Evolutionary conservation across 2,113 vertebrate species (phyloP).

Genomic region (Pipra filicauda): DNA sequence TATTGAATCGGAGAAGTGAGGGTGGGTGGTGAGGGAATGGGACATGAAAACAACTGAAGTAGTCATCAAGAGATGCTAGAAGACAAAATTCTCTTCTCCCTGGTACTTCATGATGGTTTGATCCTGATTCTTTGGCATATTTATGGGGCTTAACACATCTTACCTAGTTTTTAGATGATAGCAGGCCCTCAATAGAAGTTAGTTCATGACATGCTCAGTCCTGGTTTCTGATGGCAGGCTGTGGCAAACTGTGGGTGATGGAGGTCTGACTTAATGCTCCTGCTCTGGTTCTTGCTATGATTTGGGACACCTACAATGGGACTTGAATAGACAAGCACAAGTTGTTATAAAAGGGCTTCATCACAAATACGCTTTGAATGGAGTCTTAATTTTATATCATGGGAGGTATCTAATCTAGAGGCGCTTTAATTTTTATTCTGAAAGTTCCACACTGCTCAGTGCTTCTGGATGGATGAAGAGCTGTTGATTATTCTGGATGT

Average conservation of each 20-base stretch:
- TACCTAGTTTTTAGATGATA: background rate
- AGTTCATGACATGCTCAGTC: background rate
- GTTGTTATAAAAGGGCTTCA: background rate
- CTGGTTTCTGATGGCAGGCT: background rate
- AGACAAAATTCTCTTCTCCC: background rate
- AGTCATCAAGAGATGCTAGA: background rate
- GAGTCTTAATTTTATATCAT: background rate
- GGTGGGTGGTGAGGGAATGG: accelerated
- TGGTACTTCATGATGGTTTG: background rate
- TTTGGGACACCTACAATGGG: background rate
- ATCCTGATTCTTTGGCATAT: background rate
- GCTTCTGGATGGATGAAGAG: background rate
- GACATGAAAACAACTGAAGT: background rate
- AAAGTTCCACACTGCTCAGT: background rate
- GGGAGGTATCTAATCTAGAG: background rate
- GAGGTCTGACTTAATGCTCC: background rate
- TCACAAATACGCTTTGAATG: background rate
- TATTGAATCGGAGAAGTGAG: background rate
- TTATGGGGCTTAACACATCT: background rate
- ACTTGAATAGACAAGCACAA: background rate
- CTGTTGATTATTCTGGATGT: background rate
- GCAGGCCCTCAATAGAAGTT: background rate
- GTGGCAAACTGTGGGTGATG: background rate
- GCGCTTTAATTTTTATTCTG: background rate
- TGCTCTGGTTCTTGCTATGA: background rate